Evolutionary conservation across 2,113 vertebrate genomes (phyloP).

Genomic region (Eleginops maclovinus): DNA sequence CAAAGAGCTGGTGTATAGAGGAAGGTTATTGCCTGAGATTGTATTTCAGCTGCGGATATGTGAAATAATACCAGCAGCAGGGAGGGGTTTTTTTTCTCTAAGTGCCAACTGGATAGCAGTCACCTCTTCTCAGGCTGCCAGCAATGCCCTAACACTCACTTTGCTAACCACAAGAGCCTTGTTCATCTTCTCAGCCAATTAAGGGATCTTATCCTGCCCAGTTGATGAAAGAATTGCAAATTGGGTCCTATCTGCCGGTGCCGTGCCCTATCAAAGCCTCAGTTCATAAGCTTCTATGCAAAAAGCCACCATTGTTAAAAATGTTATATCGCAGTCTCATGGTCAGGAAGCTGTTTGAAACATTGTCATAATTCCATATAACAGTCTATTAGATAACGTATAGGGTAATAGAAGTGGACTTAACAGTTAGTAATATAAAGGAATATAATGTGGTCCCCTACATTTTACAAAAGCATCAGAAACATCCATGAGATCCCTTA

Average conservation of each 20-base stretch:
- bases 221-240: conserved; percentile 60
- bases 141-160: conserved; percentile 36
- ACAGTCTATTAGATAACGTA: not conserved
- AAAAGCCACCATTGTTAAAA: conserved; percentile 26
- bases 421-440: not conserved
- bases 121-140: conserved; percentile 19
- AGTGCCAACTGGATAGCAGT: conserved; percentile 26
- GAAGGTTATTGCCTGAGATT: conserved; percentile 42
- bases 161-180: conserved; percentile 40
- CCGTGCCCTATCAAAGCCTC: conserved; percentile 32
- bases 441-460: not conserved
- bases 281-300: conserved; percentile 17
- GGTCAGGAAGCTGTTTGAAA: not conserved
- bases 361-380: not conserved
- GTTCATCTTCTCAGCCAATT: conserved; percentile 56
- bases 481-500: not conserved
- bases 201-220: conserved; percentile 32
- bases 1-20: conserved; percentile 32
- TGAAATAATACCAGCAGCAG: conserved; percentile 13
- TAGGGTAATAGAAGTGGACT: not conserved
- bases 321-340: conserved; percentile 3
- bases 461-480: not conserved
- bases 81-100: conserved; percentile 27
- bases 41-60: conserved; percentile 31
- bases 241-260: conserved; percentile 26